Evolutionary conservation across 2,113 vertebrate genomes (phyloP), one percentile per base, ranked within the genome.

Genomic region (Lepisosteus osseus): DNA sequence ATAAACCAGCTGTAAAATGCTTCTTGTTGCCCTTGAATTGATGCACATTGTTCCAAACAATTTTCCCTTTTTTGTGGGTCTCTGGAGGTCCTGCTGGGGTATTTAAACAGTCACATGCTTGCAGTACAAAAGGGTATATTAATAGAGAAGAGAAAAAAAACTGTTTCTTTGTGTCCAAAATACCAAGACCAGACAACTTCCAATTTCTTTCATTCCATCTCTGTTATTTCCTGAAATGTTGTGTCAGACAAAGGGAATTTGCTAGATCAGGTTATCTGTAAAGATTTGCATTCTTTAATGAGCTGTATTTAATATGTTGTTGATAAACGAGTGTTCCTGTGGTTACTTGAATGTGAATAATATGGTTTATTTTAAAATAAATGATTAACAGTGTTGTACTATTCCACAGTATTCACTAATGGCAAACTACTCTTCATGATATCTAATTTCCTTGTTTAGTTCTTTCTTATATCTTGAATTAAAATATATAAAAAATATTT

Each of bases 1-100:
- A 94, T 90, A 91, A 93, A 92, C 79, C 92, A 93, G 91, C 92
- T 90, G 88, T 87, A 87, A 91, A 90, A 90, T 80, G 85, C 83
- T 87, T 85, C 84, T 83, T 77, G 75, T 84, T 91, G 88, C 86
- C 91, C 92, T 93, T 89, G 88, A 92, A 93, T 83, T 84, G 90
- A 90, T 87, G 87, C 86, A 90, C 86, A 91, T 92, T 89, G 87
- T 89, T 88, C 86, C 83, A 83, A 92, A 89, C 84, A 78, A 85
- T 90, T 91, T 90, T 89, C 82, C 64, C 69, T 42, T 67, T 85
- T 84, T 83, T 83, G 78, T 61, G 77, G 82, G 77, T 71, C 78
- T 65, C 78, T 77, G 70, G 82, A 43, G 85, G 78, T 80, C 91
- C 90, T 41, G 83, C 91, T 90, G 91, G 76, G 91, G 63, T 85